Base-by-base conservation (phyloP, 2,113 vertebrate genomes). In the Tringa solitaria region DNA sequence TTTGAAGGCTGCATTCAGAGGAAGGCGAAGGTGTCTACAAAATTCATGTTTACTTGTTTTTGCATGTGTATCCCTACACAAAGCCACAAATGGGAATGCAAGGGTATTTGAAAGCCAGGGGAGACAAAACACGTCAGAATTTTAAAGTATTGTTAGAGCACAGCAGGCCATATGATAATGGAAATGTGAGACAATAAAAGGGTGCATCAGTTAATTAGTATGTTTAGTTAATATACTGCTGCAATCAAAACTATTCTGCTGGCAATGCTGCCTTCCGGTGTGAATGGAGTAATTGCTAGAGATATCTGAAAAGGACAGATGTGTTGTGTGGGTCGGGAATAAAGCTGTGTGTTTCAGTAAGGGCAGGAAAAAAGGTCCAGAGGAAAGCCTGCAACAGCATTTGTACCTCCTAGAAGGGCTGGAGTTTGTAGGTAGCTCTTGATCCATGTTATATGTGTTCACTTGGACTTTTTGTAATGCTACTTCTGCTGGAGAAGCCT, bases 211-310 rank as follows among this genome's bases (percentile, higher is more conserved):
- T 87, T 93, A 92, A 89, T 92, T 60, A 59, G 46, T 76, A 50
- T 50, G 14, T 93, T 92, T 89, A 48, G 80, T 96, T 93, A 91
- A 91, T 89, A 23, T 27, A 79, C 45, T 84, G 74, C 61, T 65
- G 3, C 54, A 74, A 23, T 83, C 82, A 86, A 76, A 87, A 32
- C 59, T 54, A 16, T 37, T 89, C 84, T 81, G 23, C 59, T 57
- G 81, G 73, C 89, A 70, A 12, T 9, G 83, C 86, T 81, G 87
- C 87, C 43, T 97, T 89, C 45, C 54, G 19, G 21, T 6, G 37
- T 33, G 74, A 74, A 18, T 12, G 28, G 46, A 81, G 39, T 59
- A 63, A 17, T 8, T 81, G 65, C 16, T 8, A 43, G 87, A 90
- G 57, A 28, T n/a, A n/a, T 9, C 57, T 73, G 67, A 65, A 50